These are phyloP conservation scores for Penaeus vannamei DNA, from an alignment of 1,140 invertebrate genomes.

Conservation along the genomic window DNA sequence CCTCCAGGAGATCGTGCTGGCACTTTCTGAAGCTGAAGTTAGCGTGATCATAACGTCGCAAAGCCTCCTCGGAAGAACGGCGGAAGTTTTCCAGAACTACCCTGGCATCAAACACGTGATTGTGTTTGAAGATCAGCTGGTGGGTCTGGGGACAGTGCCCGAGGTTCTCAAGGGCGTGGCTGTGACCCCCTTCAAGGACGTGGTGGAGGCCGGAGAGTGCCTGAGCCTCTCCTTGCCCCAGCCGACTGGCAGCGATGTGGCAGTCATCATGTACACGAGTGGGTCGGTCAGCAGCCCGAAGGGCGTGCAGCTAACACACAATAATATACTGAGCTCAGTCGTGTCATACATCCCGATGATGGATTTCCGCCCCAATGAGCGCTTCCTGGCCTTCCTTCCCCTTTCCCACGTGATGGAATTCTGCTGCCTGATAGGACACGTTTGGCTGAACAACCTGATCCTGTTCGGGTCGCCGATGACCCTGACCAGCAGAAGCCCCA, in stretches of 20 bases:
- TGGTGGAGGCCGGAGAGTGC: conserved; percentile 38
- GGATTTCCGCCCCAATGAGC: conserved; percentile 69
- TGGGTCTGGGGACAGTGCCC: conserved; percentile 56
- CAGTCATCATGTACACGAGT: conserved; percentile 75
- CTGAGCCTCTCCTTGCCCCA: background rate
- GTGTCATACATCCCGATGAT: conserved; percentile 55
- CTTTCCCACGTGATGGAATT: conserved; percentile 70
- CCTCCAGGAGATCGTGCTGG: conserved; percentile 60
- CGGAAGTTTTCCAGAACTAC: conserved; percentile 52
- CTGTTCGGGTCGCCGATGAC: conserved; percentile 70
- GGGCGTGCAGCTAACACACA: conserved; percentile 69
- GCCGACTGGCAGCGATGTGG: conserved; percentile 59
- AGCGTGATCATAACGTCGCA: conserved; percentile 62
- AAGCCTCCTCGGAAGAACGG: conserved; percentile 63
- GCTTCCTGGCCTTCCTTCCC: conserved; percentile 70
- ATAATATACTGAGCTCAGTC: conserved; percentile 64
- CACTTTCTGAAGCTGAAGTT: conserved; percentile 68
- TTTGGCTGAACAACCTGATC: conserved; percentile 69
- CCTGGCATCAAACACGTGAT: conserved; percentile 60
- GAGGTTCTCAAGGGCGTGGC: conserved; percentile 39
- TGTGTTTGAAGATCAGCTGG: conserved; percentile 68
- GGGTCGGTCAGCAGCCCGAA: conserved; percentile 81
- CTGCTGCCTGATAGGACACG: conserved; percentile 61
- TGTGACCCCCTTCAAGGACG: conserved; percentile 55
- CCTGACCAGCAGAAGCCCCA: conserved; percentile 69